Base-by-base conservation (phyloP, 2,113 vertebrate species). In the Saimiri boliviensis region DNA sequence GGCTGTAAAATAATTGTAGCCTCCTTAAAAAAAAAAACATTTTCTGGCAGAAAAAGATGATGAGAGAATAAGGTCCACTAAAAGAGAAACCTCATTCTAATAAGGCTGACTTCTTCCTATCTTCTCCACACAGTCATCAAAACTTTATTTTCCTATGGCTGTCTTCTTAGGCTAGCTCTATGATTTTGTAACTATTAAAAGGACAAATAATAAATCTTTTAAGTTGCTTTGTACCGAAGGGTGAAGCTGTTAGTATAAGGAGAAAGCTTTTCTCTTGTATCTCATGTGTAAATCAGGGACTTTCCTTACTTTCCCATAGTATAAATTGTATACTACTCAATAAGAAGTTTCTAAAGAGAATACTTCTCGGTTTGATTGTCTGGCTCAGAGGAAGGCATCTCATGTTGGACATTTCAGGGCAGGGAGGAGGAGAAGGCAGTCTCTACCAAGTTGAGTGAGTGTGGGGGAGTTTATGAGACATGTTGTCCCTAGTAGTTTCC, bases 141-240 rank as follows among this genome's bases (percentile, higher is more conserved):
- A 42, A 63, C 13, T 74, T 60, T 45, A 17, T n/a, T 90, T 94
- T 93, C 58, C 68, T 77, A 19, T 42, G 52, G 23, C 40, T 71
- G 0, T n/a, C 13, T 13, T 17, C 21, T 79, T 25, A n/a, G 60
- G 49, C 70, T 70, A 52, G n/a, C 58, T 80, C 47, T 74, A 4
- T 87, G 54, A 92, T 45, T 82, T 49, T 81, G 45, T 42, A 37
- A 14, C 68, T 84, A 73, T 42, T 89, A 45, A 77, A 88, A 88
- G 23, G 60, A 89, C 60, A 79, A 52, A 4, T n/a, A 42, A 30
- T 52, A 27, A 45, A 71, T 79, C 66, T 30, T 74, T 9, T 37
- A 27, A 70, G n/a, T 35, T 47, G 5, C 42, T 76, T 93, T 74
- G 47, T 79, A 58, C 17, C 40, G 40, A 71, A 73, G 54, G 45